phyloP scores from a whole-genome alignment of 2,888 invertebrate species.

The Ctenicera cuprea region DNA sequence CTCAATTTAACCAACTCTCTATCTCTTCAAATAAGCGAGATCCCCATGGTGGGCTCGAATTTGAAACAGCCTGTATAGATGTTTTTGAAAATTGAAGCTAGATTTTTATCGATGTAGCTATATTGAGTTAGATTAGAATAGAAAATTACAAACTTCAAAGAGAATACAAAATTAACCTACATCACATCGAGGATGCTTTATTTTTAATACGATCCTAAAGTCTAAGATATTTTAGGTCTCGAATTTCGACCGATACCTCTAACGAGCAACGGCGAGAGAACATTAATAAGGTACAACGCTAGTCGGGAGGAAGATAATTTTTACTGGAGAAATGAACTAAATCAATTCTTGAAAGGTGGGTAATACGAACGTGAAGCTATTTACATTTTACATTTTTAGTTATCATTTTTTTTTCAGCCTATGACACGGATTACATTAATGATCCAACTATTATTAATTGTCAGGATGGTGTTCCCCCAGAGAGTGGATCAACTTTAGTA shows the following conservation, averaged over 20 bases:
- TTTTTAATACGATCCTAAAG: no score
- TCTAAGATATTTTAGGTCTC: slow-evolving; percentile 87
- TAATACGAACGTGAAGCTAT: neutral
- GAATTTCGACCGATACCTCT: slow-evolving; percentile 98
- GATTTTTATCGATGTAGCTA: no score
- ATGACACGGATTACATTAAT: slow-evolving; percentile 72
- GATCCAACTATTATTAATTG: slow-evolving; percentile 71
- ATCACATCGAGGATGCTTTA: no score
- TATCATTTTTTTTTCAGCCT: slow-evolving; percentile 60
- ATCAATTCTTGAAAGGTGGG: slow-evolving; percentile 86
- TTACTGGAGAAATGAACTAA: slow-evolving; percentile 87
- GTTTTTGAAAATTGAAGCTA: no score
- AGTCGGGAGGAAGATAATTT: slow-evolving; percentile 85
- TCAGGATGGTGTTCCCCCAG: slow-evolving; percentile 79
- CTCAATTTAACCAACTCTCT: no score
- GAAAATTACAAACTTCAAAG: no score
- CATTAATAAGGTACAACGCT: slow-evolving; percentile 95
- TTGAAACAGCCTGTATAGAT: no score
- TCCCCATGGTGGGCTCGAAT: no score
- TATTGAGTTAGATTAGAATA: no score
- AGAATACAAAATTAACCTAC: no score
- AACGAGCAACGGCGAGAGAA: slow-evolving; percentile 94
- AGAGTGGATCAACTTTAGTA: slow-evolving; percentile 76
- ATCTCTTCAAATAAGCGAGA: no score
- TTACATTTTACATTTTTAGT: neutral